Base-by-base conservation (phyloP, 2,888 invertebrate species). In the Buathra laborator region DNA sequence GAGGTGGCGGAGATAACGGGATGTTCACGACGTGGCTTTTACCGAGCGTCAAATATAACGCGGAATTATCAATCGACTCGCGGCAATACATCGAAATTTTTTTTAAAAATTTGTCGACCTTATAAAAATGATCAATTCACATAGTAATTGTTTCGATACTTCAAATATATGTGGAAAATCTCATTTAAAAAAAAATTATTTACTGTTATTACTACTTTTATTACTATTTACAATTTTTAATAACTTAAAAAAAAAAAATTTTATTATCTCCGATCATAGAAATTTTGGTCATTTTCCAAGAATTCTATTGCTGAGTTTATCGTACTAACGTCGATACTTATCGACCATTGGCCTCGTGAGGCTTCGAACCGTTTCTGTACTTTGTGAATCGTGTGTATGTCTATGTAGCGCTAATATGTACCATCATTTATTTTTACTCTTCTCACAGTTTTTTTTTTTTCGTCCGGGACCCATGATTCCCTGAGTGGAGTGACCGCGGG, bases 1-100 rank as follows among this genome's bases (percentile, higher is more conserved):
- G 51, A 64, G 24, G 71, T 24, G 75, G 12, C 59, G 32, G 68
- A 62, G 24, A 59, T 72, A 64, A 75, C 75, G 64, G 64, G 48
- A 64, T 48, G 19, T 64, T 75, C 37, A 48, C 32, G 29, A 51
- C 29, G 37, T 64, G 44, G 24, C 53, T 24, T 24, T 56, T 37
- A 37, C 53, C 24, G 53, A 3, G 53, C 53, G 19, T 24, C 16
- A 10, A 10, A 56, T 56, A 56, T 56, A 10, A 56, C 19, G 24
- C 10, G 24, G 53, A 19, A 10, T 9, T 9, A 10, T 56, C 53
- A 56, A 56, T 19, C 4, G 53, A 10, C 9, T 56, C 53, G 24
- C 24, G 10, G 3, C 10, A 10, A 10, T 9, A 56, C 9, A 24
- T 56, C 56, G 56, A 56, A 56, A 56, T 16, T 19, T 3, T 4